Base-by-base conservation (phyloP, 2,797 vertebrate species). In the Leptodactylus fallax region DNA sequence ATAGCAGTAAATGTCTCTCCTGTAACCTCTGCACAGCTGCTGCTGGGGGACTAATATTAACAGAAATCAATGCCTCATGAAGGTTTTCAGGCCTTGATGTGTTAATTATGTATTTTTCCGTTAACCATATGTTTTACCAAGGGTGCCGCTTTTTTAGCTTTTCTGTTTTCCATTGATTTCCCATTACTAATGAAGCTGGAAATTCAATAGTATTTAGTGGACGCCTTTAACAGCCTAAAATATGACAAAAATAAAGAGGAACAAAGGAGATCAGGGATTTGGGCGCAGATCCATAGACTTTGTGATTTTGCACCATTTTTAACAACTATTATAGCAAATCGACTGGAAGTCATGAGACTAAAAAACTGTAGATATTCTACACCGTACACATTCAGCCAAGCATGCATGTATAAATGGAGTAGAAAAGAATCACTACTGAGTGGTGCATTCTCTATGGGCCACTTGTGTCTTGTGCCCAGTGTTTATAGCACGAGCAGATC, bases 81-180 rank as follows among this genome's bases (percentile, higher is more conserved):
- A 56, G 12, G 9, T 45, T 51, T 55, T n/a, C 81, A 36, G 87
- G 45, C 58, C 65, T 53, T 3, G 53, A 81, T 23, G 23, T n/a
- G 87, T 85, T 85, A 88, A 88, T 88, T 79, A 81, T 65, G 82
- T 60, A 85, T 85, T 85, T 88, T 78, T 88, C 58, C 55, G 72
- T 67, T 69, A 74, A 78, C 60, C 36, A 21, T 65, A 78, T 85
- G 81, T 79, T 79, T 83, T 19, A 51, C 81, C 27, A 79, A 11
- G 23, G 55, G 82, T 10, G 17, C 17, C 3, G 45, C 9, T 12
- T 65, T 23, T 69, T 69, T 16, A 56, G 60, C 23, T 78, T 65
- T 81, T 83, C 19, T 83, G 58, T 67, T 79, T 71, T 14, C 58
- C 21, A 87, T 87, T 83, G 87, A 87, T 87, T 87, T 67, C 87